phyloP scores from a whole-genome alignment of 64 coral and sea anemone genomes.

The Platygyra sinensis region DNA sequence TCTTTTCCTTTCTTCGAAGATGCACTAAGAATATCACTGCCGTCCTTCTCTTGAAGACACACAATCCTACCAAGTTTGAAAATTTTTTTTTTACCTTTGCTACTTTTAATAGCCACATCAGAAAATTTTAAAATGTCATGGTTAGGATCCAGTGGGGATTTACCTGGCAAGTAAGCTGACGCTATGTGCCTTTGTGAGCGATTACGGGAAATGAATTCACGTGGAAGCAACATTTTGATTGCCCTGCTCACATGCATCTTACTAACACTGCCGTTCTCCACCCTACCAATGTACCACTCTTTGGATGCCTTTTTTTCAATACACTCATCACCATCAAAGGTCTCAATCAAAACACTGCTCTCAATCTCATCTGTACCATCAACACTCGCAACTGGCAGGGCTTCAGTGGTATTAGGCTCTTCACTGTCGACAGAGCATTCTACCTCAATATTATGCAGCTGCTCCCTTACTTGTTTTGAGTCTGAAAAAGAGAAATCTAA shows the following conservation, averaged over 20 bases:
- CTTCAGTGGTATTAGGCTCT: not conserved
- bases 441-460: not conserved
- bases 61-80: not conserved
- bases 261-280: not conserved
- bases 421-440: slow-evolving; percentile 3
- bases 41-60: not conserved
- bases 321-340: not conserved
- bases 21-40: not conserved
- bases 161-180: not conserved
- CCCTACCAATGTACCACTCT: not conserved
- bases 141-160: not conserved
- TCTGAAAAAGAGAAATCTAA: not conserved
- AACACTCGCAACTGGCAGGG: not conserved
- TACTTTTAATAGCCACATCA: not conserved
- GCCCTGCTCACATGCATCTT: not conserved
- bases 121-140: slow-evolving; percentile 10
- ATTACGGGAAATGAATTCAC: slow-evolving; percentile 4
- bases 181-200: slow-evolving; percentile 6
- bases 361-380: not conserved
- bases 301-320: not conserved
- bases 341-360: not conserved
- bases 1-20: not conserved
- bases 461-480: not conserved
- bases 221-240: slow-evolving; percentile 1
- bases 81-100: not conserved